Evolutionary conservation across 2,888 invertebrate genomes (phyloP), one percentile per base, ranked within the genome.

Genomic region (Dolomedes plantarius): DNA sequence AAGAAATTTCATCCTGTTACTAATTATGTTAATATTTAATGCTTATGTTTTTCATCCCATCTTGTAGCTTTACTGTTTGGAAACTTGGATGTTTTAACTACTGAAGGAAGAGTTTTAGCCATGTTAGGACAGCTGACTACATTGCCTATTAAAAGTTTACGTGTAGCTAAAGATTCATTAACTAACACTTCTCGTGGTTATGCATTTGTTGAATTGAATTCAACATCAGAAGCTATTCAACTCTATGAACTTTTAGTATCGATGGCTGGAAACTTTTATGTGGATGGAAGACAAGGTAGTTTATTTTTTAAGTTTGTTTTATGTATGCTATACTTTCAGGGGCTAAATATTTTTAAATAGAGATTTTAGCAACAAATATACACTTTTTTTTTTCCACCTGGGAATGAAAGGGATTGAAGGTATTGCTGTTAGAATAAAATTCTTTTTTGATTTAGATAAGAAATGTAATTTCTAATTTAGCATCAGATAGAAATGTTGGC

Each of bases 1-100:
- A n/a, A n/a, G n/a, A n/a, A n/a, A n/a, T n/a, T n/a, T n/a, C n/a
- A n/a, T n/a, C n/a, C n/a, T n/a, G n/a, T n/a, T n/a, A n/a, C n/a
- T n/a, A n/a, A n/a, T n/a, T n/a, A n/a, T n/a, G n/a, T n/a, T n/a
- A n/a, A n/a, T n/a, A n/a, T n/a, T n/a, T n/a, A n/a, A n/a, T n/a
- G n/a, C n/a, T n/a, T n/a, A n/a, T n/a, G n/a, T n/a, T n/a, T n/a
- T n/a, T n/a, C n/a, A n/a, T n/a, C n/a, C n/a, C n/a, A n/a, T n/a
- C n/a, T 91, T 88, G 91, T 93, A 92, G 95, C 95, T 7, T 92
- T 98, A 36, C 93, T 99, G 90, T 94, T 99, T 89, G 94, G 98
- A 87, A 96, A 98, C 90, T 92, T 99, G 89, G 98, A 98, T 92
- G 96, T 96, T 0, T 91, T 97, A 79, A 97, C 98, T 1, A 98